Base-by-base conservation (phyloP, 2,888 invertebrate genomes). In the Phytoseiulus persimilis region DNA sequence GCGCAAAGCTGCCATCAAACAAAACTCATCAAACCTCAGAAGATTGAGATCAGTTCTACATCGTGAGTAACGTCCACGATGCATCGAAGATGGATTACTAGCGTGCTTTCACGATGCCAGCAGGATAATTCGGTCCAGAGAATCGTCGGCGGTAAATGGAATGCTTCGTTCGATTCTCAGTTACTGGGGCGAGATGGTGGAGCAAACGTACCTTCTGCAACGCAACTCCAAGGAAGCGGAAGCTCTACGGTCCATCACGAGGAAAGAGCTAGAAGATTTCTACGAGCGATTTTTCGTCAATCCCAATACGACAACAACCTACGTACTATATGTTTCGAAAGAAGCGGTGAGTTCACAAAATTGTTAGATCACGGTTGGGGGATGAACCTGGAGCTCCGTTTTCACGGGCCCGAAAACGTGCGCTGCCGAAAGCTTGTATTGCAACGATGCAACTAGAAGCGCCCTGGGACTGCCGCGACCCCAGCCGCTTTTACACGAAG, bases 1-100 rank as follows among this genome's bases (percentile, higher is more conserved):
- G 45, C 32, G 45, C 32, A 11, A 23, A 87, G 33, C 87, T 0
- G 87, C 87, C 6, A 87, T 33, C 39, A 87, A 87, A 33, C 87
- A 87, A 87, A 87, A 33, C 45, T 87, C n/a, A 87, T 39, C 39
- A 87, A 87, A 87, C 87, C 87, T 87, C 87, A 87, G 45, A 87
- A 87, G 45, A 87, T 87, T 33, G 87, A 87, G 33, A 45, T 39
- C 33, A 33, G 32, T 33, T 39, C 87, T 87, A 45, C 32, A 87
- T 45, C 45, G 87, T 87, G 18, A n/a, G 87, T 87, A 9, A 39
- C 5, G n/a, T 28, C 32, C 33, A 14, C 11, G 0, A 9, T n/a
- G 39, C 23, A 33, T 33, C 87, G 32, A 31, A 28, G 1, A 31
- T 31, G 23, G 23, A 14, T 3, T 14, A 84, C 33, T 31, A 23